Evolutionary conservation across 2,113 vertebrate genomes (phyloP), one percentile per base, ranked within the genome.

Genomic region (Xiphias gladius): DNA sequence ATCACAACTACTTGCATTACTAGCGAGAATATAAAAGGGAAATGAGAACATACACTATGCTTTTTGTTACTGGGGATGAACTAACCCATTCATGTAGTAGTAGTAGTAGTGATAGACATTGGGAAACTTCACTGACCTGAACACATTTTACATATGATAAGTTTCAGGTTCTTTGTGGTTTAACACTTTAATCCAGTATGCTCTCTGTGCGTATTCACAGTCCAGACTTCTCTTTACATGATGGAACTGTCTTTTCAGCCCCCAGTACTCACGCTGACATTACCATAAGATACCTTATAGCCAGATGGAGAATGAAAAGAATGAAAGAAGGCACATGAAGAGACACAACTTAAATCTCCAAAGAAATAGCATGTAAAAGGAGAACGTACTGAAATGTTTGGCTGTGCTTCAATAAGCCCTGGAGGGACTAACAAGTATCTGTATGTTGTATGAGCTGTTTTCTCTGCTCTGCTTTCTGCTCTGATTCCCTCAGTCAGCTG

Each of bases 391-490:
- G 8, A 59, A 59, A 58, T 30, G 24, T 77, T 83, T 63, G 65
- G 52, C 69, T 35, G 43, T 11, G 63, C 76, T 61, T 73, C 65
- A 79, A 24, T 55, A 54, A 70, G 37, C 79, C 64, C 79, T 1
- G 4, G 20, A 78, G 64, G 16, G 14, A 66, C 50, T 76, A n/a
- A 50, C 39, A 3, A 32, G 5, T n/a, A 20, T 66, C 17, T 69
- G 68, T 68, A 57, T 72, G 66, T 52, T 46, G 30, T 9, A 63
- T 1, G 0, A 65, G 66, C 59, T 58, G 64, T 71, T 66, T 28
- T 11, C 11, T 35, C 59, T 57, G 57, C 63, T 35, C 55, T 16
- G 63, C 52, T 35, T 48, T 58, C 70, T 69, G 39, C 66, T 74
- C 35, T 14, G 64, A 55, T 79, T 79, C 57, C 11, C 35, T 43